Evolutionary conservation across 2,797 vertebrate genomes (phyloP).

Genomic region (Mastacembelus armatus): DNA sequence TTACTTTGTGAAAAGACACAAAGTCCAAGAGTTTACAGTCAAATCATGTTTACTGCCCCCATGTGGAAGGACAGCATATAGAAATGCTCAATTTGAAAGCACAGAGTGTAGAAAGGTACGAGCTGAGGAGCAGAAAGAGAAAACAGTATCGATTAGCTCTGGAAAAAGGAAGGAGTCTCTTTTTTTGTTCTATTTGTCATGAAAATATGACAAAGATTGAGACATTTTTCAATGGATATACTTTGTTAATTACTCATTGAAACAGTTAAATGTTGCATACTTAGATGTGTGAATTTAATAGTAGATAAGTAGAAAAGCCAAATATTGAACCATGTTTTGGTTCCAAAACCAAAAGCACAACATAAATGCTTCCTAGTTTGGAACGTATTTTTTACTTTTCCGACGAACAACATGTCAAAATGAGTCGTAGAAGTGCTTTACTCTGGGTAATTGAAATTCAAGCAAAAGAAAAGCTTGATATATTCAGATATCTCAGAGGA

Average conservation of each 20-base stretch:
- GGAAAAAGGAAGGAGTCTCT: not conserved
- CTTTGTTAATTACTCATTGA: not conserved
- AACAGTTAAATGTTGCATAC: not conserved
- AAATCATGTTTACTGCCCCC: conserved; percentile 33
- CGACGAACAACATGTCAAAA: too few species aligned
- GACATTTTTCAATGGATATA: not conserved
- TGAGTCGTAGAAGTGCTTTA: too few species aligned
- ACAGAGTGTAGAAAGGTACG: not conserved
- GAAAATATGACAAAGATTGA: too few species aligned
- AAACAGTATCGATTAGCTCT: not conserved
- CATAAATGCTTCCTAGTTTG: too few species aligned
- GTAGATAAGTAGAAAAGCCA: not conserved
- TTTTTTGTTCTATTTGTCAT: too few species aligned
- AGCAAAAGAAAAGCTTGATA: conserved; percentile 9
- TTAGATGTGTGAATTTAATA: not conserved
- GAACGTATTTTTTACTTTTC: too few species aligned
- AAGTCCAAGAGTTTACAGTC: not conserved
- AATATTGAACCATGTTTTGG: too few species aligned
- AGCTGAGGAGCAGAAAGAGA: not conserved
- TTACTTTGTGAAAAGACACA: conserved; percentile 29
- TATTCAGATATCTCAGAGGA: not conserved
- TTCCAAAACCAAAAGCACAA: too few species aligned
- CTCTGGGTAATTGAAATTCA: too few species aligned
- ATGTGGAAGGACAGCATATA: conserved; percentile 13
- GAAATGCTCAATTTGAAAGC: not conserved